phyloP scores from a whole-genome alignment of 2,113 vertebrate genomes.

The Ochotona curzoniae region DNA sequence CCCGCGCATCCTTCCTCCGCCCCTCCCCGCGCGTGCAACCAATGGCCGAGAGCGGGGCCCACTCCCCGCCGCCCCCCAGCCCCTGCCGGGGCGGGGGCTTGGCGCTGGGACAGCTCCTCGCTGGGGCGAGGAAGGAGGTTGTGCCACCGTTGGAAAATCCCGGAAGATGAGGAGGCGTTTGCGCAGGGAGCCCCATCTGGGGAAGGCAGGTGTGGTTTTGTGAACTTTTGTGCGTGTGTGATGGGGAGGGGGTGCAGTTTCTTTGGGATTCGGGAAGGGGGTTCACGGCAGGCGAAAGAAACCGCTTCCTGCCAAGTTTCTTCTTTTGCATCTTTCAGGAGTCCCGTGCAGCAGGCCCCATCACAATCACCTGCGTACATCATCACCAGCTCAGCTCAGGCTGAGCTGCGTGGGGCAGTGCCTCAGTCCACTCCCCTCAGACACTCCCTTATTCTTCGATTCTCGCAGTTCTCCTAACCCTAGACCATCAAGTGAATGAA shows the following conservation, averaged over 20 bases:
- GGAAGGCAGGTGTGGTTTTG: slow-evolving; percentile 60
- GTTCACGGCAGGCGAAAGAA: background rate
- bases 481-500: background rate
- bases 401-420: background rate
- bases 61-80: slow-evolving; percentile 32
- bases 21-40: slow-evolving; percentile 19
- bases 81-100: background rate
- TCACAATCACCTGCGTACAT: background rate
- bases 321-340: background rate
- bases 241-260: background rate
- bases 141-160: slow-evolving; percentile 9
- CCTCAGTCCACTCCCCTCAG: background rate
- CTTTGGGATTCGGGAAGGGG: background rate
- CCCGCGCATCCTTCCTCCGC: slow-evolving; percentile 41
- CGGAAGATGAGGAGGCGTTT: slow-evolving; percentile 33
- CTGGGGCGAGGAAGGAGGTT: slow-evolving; percentile 62
- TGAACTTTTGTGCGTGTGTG: slow-evolving; percentile 29
- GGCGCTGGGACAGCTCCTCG: background rate
- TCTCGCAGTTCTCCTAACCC: background rate
- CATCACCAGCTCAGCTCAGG: background rate
- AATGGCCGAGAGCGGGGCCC: slow-evolving; percentile 56
- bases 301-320: slow-evolving; percentile 17
- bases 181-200: slow-evolving; percentile 61
- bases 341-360: background rate
- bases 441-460: background rate